Evolutionary conservation across 2,888 invertebrate genomes (phyloP), one percentile per base, ranked within the genome.

Genomic region (Alentia gelatinosa): DNA sequence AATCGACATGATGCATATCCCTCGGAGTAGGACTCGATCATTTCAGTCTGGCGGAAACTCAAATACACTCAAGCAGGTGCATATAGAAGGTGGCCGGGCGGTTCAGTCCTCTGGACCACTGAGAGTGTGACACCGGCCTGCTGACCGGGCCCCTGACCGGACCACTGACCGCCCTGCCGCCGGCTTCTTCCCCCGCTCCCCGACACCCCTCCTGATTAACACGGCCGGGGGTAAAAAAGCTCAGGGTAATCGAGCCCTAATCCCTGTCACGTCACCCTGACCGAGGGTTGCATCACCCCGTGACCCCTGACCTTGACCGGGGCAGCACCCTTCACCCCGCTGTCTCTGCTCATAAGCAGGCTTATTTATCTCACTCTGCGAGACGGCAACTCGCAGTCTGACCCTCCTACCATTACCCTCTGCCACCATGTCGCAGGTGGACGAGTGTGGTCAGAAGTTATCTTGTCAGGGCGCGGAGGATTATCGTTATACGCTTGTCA

Each of bases 261-360:
- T 86, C 86, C 83, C 86, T 86, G 47, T 33, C 86, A 50, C 86
- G 86, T 86, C 86, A 86, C 26, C 15, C 30, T 86, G 86, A 86
- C 50, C 47, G 86, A 47, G 30, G 47, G 86, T 86, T 86, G 86
- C 86, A 42, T 86, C 86, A 86, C 47, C 86, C 50, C 50, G 37
- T 26, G 30, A 86, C 86, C 86, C 86, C 40, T 39, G 37, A 75
- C 56, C 56, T 26, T 30, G 26, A 30, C 68, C 68, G 26, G 68
- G 12, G 33, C 30, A n/a, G 68, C n/a, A 26, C 26, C 68, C 68
- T 68, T 68, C 9, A 68, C 12, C 68, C 68, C 26, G 12, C 33
- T 26, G 56, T 56, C 56, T 56, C 23, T 56, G n/a, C 56, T 56
- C 56, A 68, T 30, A 68, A 68, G 30, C 12, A 26, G 30, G 68